Base-by-base conservation (phyloP, 2,113 vertebrate species). In the Aegithalos caudatus region DNA sequence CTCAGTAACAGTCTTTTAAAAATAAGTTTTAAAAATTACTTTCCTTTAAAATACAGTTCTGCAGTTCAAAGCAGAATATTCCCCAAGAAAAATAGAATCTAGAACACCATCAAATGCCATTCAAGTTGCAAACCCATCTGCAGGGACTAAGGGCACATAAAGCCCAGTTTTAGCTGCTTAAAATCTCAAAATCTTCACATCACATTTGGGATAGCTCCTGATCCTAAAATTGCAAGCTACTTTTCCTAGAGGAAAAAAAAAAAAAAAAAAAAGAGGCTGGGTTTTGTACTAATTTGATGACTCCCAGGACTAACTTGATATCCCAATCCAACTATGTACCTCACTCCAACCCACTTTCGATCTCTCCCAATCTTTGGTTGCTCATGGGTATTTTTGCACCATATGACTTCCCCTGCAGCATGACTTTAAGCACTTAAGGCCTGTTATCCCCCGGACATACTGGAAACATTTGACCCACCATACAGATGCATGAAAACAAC, bases 281-380 rank as follows among this genome's bases (percentile, higher is more conserved):
- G 35, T 71, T 79, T 71, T 58, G 22, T 8, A 48, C 8, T 61
- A 1, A 53, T 53, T 35, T 48, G 9, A 58, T 14, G 21, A 57
- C 17, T 87, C 31, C 29, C 64, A 56, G 6, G 16, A 60, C 8
- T 24, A 79, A 6, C 17, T 8, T 25, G 11, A n/a, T 29, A 29
- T 50, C 33, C 5, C 31, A 53, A 1, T 12, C 18, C 29, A 69
- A 38, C 5, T 8, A 7, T 0, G 1, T 12, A 25, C 48, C 31
- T 50, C 60, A 42, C 20, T 28, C 40, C 72, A 56, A 65, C 2
- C 21, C 31, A 27, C 7, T 81, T 84, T n/a, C 33, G 33, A 29
- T 35, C 24, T 65, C 60, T 47, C 16, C 16, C 16, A 12, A 0
- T 53, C n/a, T 61, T n/a, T 40, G 47, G 4, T 20, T 70, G 28